phyloP scores from a whole-genome alignment of 2,888 invertebrate species.

The Caenorhabditis zanzibari region DNA sequence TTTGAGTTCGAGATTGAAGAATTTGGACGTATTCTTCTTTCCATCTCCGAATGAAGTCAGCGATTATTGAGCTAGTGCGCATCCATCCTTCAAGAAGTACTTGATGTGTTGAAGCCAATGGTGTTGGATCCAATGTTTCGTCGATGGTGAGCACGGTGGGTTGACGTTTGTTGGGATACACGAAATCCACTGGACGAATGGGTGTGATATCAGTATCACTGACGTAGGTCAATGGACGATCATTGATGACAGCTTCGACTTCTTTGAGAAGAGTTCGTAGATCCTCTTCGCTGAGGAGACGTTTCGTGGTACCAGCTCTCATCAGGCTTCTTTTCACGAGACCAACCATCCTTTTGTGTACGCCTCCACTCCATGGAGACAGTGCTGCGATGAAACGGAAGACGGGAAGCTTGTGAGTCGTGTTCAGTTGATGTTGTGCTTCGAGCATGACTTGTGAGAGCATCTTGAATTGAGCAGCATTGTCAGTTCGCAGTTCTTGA shows the following conservation, averaged over 20 bases:
- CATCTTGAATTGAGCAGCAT: conserved; percentile 24
- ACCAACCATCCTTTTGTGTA: conserved; percentile 84
- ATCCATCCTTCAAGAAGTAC: conserved; percentile 21
- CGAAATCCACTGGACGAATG: conserved; percentile 27
- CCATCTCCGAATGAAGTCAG: not conserved
- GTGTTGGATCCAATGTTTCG: not conserved
- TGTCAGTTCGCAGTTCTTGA: conserved; percentile 14
- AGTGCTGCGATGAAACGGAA: conserved; percentile 35
- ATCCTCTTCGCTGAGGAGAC: not conserved
- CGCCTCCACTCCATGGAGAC: conserved; percentile 77
- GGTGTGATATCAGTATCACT: not conserved
- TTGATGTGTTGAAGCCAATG: not conserved
- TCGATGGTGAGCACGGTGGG: conserved; percentile 1
- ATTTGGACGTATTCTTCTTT: too few relatives aligned
- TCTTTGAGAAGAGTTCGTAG: conserved; percentile 21
- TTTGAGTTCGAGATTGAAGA: conserved; percentile 8
- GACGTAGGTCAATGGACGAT: conserved; percentile 14
- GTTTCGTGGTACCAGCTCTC: not conserved
- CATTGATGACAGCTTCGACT: conserved; percentile 2
- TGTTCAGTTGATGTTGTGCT: not conserved
- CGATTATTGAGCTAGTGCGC: not conserved
- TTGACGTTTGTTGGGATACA: conserved; percentile 15
- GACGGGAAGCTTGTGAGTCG: not conserved
- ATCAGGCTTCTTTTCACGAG: conserved; percentile 4
- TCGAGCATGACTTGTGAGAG: not conserved